These are phyloP conservation scores for Cepphus grylle DNA, from an alignment of 2,113 vertebrate genomes.

Conservation along the genomic window DNA sequence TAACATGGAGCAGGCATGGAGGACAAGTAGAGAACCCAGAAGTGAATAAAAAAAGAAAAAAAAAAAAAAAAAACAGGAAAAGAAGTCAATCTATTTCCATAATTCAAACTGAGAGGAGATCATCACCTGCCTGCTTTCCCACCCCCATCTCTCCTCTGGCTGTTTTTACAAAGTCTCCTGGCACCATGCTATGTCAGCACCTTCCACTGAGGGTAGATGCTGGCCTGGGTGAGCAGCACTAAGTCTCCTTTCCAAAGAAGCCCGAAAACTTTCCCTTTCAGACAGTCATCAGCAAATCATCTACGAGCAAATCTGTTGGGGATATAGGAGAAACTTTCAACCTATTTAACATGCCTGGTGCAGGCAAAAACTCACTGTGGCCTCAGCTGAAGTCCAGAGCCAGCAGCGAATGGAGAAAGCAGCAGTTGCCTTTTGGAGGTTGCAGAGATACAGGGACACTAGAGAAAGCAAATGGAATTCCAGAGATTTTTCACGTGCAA, in stretches of 20 bases:
- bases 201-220: background rate
- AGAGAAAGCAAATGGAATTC: constrained; percentile 59
- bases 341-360: background rate
- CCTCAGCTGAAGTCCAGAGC: background rate
- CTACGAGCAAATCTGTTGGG: background rate
- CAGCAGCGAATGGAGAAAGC: background rate
- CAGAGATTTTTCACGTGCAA: constrained; percentile 71
- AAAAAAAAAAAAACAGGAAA: background rate
- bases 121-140: background rate
- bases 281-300: background rate
- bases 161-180: background rate
- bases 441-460: background rate
- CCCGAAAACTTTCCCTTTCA: background rate
- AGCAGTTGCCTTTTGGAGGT: background rate
- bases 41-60: background rate
- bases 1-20: background rate
- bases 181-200: background rate
- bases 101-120: background rate
- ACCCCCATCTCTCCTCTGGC: background rate
- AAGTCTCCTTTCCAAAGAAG: background rate
- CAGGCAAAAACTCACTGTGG: background rate
- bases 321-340: background rate
- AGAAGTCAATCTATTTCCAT: background rate
- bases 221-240: background rate
- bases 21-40: background rate